Conservation (phyloP, 2,113 vertebrate genomes). For the Nymphicus hollandicus region DNA sequence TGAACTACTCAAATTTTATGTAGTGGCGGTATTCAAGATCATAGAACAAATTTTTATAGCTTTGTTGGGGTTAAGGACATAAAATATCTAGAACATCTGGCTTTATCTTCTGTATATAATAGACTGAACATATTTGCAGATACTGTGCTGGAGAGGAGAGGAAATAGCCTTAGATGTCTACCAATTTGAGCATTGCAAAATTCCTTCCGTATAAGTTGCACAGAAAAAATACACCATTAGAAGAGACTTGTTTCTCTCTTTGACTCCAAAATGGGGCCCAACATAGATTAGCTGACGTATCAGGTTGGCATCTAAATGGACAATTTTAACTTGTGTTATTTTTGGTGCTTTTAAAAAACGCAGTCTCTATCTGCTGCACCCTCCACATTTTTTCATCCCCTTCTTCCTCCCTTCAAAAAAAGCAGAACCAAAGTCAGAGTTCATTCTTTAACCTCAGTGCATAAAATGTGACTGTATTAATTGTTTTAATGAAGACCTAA, state of each 20-base stretch:
- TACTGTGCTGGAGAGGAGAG: not conserved
- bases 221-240: not conserved
- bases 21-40: not conserved
- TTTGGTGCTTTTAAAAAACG: not conserved
- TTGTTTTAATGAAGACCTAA: not conserved
- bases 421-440: not conserved
- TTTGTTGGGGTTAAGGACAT: not conserved
- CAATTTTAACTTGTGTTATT: not conserved
- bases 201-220: not conserved
- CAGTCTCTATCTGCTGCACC: not conserved
- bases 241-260: not conserved
- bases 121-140: constrained; percentile 1
- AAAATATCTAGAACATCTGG: constrained; percentile 11
- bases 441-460: not conserved
- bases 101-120: constrained; percentile 1
- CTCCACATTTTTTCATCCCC: not conserved
- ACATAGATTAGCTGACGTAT: not conserved
- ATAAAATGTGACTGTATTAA: not conserved
- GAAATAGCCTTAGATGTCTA: not conserved
- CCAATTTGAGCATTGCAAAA: not conserved
- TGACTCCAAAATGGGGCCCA: not conserved
- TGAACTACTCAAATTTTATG: not conserved
- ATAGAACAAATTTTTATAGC: not conserved
- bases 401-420: not conserved
- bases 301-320: not conserved